Percentiles rank a stretch among this genome's conserved stretches.
Evolutionary conservation across 2,797 vertebrate genomes (phyloP).

Genomic region (Zalophus californianus): DNA sequence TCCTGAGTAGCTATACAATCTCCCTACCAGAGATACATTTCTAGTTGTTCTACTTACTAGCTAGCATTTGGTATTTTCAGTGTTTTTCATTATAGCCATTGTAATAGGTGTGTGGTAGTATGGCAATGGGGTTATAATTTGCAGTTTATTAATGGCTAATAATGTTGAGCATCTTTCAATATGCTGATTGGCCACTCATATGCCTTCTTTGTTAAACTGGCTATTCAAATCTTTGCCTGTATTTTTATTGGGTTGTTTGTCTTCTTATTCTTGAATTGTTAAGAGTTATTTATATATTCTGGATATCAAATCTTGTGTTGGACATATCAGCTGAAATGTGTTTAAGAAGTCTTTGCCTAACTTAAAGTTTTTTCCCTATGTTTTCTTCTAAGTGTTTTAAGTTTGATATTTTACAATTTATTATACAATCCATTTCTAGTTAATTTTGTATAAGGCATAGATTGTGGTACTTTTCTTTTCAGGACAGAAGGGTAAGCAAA

Average conservation of each 20-base stretch:
- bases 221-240: neutral
- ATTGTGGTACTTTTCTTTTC: neutral
- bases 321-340: neutral
- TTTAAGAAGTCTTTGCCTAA: neutral
- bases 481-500: neutral
- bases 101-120: neutral
- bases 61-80: neutral
- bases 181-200: neutral
- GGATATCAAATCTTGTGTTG: neutral
- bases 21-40: neutral
- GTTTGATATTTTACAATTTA: neutral
- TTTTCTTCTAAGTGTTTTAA: constrained; percentile 22
- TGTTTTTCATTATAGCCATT: neutral
- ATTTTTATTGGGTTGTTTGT: neutral
- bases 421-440: neutral
- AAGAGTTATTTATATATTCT: neutral
- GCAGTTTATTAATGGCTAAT: neutral
- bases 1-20: neutral
- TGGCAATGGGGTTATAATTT: neutral
- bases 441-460: neutral
- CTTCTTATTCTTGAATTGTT: neutral
- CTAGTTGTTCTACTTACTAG: neutral
- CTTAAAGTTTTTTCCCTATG: neutral
- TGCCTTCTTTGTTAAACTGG: neutral
- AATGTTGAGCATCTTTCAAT: neutral